Evolutionary conservation across 1,140 invertebrate species (phyloP).

Genomic region (Drosophila orena): DNA sequence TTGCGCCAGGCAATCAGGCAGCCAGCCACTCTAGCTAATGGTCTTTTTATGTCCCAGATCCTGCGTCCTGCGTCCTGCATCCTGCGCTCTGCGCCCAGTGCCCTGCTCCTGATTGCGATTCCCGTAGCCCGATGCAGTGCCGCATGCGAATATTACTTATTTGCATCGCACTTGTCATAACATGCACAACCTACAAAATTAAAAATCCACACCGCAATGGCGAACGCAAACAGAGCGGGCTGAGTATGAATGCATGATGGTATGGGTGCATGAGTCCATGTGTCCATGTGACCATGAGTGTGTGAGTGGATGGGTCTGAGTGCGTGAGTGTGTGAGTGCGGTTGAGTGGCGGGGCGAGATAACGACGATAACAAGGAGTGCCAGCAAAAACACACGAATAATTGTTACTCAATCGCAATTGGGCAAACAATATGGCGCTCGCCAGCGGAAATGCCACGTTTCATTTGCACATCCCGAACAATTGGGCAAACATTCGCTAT

Average conservation of each 20-base stretch:
- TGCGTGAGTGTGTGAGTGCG: not conserved
- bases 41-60: conserved; percentile 40
- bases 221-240: conserved; percentile 29
- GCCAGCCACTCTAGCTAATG: conserved; percentile 40
- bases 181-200: conserved; percentile 56
- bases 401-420: conserved; percentile 67
- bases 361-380: conserved; percentile 23
- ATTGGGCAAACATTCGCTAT: conserved; percentile 59
- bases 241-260: not conserved
- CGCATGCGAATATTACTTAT: conserved; percentile 21
- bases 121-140: not conserved
- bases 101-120: not conserved
- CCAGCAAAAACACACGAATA: conserved; percentile 68
- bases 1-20: conserved; percentile 31
- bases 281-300: not conserved
- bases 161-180: conserved; percentile 63
- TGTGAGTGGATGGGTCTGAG: not conserved
- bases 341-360: not conserved
- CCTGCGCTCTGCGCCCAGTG: not conserved
- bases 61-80: not conserved
- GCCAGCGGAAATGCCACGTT: conserved; percentile 41
- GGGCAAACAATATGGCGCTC: conserved; percentile 41
- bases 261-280: not conserved
- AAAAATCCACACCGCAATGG: conserved; percentile 60
- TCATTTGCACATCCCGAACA: conserved; percentile 71